A percentile compares a stretch with the other conserved stretches of the same genome.
Conservation (phyloP, 2,888 invertebrate genomes). For the Cephus nigrinus region DNA sequence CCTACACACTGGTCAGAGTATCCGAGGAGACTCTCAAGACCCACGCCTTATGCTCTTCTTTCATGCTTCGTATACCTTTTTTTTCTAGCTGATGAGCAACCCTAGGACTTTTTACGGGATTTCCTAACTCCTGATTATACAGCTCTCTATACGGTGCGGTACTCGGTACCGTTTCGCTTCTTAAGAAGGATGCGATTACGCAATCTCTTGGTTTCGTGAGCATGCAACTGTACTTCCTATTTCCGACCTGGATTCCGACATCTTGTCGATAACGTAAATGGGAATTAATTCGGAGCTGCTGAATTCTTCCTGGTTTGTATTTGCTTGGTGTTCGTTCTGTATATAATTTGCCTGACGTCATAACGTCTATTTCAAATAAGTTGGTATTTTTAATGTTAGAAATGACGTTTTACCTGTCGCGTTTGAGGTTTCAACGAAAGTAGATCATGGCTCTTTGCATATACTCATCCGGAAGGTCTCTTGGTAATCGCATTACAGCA, state of each 20-base stretch:
- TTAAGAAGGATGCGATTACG: not conserved
- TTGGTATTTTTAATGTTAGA: too few relatives aligned
- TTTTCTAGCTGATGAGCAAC: not conserved
- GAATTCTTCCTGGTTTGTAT: not conserved
- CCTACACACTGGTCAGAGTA: not conserved
- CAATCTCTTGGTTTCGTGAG: not conserved
- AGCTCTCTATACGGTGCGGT: not conserved
- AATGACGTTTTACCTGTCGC: too few relatives aligned
- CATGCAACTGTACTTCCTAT: slow-evolving; percentile 9
- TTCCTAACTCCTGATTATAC: not conserved
- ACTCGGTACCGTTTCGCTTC: not conserved
- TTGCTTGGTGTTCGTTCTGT: not conserved
- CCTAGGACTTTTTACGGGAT: not conserved
- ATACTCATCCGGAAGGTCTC: not conserved
- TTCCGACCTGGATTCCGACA: slow-evolving; percentile 11
- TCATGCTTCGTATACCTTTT: not conserved
- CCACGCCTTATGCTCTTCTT: not conserved
- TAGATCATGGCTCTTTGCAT: not conserved
- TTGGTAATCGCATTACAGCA: not conserved
- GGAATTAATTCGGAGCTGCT: not conserved
- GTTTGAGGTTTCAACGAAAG: not conserved
- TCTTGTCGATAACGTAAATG: not conserved
- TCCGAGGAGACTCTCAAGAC: not conserved
- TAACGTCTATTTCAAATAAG: too few relatives aligned
- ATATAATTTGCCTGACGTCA: not conserved